Evolutionary conservation across 2,113 vertebrate species (phyloP).

Genomic region (Microcebus lehilahytsara): DNA sequence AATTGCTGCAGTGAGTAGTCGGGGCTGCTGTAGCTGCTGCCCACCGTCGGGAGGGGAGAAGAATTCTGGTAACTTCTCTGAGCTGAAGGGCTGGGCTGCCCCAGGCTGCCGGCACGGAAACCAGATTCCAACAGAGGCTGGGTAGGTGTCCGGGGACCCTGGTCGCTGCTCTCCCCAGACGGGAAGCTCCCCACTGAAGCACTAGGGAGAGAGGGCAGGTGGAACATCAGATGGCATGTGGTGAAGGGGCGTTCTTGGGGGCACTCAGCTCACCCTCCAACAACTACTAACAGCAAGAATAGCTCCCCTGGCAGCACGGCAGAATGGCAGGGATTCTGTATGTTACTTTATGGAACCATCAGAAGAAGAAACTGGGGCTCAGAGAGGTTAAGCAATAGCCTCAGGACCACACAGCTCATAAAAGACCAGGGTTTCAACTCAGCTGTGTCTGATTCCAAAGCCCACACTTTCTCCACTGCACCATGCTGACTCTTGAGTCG

Average conservation of each 20-base stretch:
- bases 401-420: background rate
- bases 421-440: background rate
- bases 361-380: background rate
- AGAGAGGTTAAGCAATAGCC: background rate
- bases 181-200: slow-evolving; percentile 85
- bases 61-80: slow-evolving; percentile 85
- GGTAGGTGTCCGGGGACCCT: slow-evolving; percentile 83
- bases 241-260: background rate
- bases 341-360: background rate
- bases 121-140: slow-evolving; percentile 86
- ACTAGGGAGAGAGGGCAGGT: slow-evolving; percentile 54
- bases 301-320: background rate
- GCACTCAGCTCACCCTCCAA: background rate
- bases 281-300: background rate
- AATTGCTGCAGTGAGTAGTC: slow-evolving; percentile 67
- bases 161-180: slow-evolving; percentile 84
- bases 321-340: background rate
- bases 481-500: background rate
- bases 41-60: slow-evolving; percentile 75
- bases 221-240: background rate
- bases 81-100: slow-evolving; percentile 82
- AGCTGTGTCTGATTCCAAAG: background rate
- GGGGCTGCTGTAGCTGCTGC: slow-evolving; percentile 66
- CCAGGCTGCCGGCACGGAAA: slow-evolving; percentile 83
- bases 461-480: too few species aligned